Evolutionary conservation across 2,113 vertebrate genomes (phyloP), one percentile per base, ranked within the genome.

Genomic region (Forbesichthys papilliferus): DNA sequence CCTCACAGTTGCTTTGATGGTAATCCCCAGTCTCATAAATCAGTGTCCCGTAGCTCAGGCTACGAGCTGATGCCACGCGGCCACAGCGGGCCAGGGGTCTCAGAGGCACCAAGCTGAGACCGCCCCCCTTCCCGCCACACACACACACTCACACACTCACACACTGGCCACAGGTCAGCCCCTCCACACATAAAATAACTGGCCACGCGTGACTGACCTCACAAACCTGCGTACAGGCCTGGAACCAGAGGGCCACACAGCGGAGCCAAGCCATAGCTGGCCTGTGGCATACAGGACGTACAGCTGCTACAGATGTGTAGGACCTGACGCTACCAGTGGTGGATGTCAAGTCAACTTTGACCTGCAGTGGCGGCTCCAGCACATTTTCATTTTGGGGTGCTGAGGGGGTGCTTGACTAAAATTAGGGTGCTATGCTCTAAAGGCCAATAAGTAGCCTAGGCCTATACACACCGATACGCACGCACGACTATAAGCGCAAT

Each of bases 11-110:
- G 82, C 86, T 81, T 86, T 89, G 83, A 85, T 76, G 54, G 75
- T 93, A 92, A 93, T 93, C 91, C 88, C 86, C 80, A 88, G 87
- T 81, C 87, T 80, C 87, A 90, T 91, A 91, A 92, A 91, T 92
- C 89, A 87, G 82, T 85, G 92, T 89, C 85, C 85, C 64, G 74
- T 27, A 27, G 62, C 81, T 78, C 64, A 67, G 86, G 72, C 75
- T 80, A 64, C 87, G 82, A 85, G 87, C 85, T 87, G 87, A 80
- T 83, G 86, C 87, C 83, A 77, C 80, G 86, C 84, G 87, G 84
- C 84, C 85, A 81, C 54, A 80, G 80, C 76, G 89, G 86, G 80
- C 74, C 78, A 74, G 82, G 1, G 20, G 79, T 69, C 79, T 82
- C 48, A 57, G 76, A 84, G 82, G 80, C 81, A 80, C 80, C 84